Conservation (phyloP, 2,797 vertebrate genomes). For the Falco concolor region DNA sequence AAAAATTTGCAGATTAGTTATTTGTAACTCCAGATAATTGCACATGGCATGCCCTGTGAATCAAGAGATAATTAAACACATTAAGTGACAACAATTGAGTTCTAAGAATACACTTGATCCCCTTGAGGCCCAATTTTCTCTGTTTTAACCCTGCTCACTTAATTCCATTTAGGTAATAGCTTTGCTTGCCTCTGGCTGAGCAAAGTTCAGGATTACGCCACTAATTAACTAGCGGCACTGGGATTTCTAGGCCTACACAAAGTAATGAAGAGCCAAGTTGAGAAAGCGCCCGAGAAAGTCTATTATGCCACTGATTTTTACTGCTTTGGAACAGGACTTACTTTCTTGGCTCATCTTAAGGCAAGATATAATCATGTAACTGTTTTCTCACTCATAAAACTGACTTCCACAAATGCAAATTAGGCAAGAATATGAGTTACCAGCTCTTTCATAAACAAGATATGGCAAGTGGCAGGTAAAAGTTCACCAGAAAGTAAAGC, state of each 20-base stretch:
- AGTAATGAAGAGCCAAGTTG: background rate
- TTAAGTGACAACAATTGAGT: constrained; percentile 21
- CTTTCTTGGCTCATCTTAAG: background rate
- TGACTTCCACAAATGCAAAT: background rate
- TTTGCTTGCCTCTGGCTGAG: constrained; percentile 5
- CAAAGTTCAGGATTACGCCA: background rate
- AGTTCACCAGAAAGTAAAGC: background rate
- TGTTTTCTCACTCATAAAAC: background rate
- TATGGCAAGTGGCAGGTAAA: background rate
- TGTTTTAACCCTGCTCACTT: constrained; percentile 3
- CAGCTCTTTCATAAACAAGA: background rate
- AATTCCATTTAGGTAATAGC: constrained; percentile 19
- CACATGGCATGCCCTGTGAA: background rate
- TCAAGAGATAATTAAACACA: constrained; percentile 4
- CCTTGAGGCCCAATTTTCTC: background rate
- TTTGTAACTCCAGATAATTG: background rate
- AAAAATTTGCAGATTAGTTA: background rate
- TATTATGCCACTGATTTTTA: background rate
- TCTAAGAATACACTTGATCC: background rate
- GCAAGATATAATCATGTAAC: background rate
- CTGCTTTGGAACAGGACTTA: background rate
- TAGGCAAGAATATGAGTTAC: background rate
- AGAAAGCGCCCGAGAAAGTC: background rate
- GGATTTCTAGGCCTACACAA: background rate
- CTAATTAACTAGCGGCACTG: constrained; percentile 28